Conservation (phyloP, 1,140 invertebrate genomes). For the Pogonomyrmex barbatus region DNA sequence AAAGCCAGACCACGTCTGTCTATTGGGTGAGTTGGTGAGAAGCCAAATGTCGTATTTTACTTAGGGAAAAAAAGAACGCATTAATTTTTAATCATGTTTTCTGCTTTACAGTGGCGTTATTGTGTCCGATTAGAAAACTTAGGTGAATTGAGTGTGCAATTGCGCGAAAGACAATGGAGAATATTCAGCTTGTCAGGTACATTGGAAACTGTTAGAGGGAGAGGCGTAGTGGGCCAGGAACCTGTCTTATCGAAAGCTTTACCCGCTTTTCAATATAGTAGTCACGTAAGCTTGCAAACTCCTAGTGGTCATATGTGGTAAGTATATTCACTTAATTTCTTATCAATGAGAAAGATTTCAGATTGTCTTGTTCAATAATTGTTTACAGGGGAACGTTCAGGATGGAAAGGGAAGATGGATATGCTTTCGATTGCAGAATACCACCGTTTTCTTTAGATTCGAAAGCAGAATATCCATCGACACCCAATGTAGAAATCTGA, state of each 20-base stretch:
- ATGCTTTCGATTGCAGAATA: conserved; percentile 98
- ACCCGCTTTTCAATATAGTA: conserved; percentile 98
- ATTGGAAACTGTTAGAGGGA: conserved; percentile 96
- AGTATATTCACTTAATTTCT: conserved; percentile 66
- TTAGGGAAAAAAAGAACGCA: neutral
- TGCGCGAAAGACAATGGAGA: conserved; percentile 98
- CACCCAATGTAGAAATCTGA: conserved; percentile 75
- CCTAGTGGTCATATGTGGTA: conserved; percentile 99
- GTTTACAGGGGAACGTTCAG: conserved; percentile 96
- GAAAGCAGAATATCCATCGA: conserved; percentile 91
- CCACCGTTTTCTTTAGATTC: conserved; percentile 98
- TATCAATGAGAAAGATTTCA: neutral
- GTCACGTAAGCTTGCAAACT: conserved; percentile 98
- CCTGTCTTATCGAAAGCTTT: conserved; percentile 94
- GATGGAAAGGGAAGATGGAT: conserved; percentile 98
- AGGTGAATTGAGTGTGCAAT: conserved; percentile 94
- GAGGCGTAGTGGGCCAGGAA: conserved; percentile 98
- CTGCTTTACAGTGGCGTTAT: conserved; percentile 94
- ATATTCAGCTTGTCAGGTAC: conserved; percentile 98
- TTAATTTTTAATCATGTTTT: conserved; percentile 36
- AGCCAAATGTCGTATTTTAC: conserved; percentile 35
- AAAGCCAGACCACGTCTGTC: conserved; percentile 94
- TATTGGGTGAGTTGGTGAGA: conserved; percentile 92
- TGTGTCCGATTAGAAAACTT: conserved; percentile 98
- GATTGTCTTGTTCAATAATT: conserved; percentile 17